Conservation (phyloP, 1,140 invertebrate species). For the Papilio dardanus region DNA sequence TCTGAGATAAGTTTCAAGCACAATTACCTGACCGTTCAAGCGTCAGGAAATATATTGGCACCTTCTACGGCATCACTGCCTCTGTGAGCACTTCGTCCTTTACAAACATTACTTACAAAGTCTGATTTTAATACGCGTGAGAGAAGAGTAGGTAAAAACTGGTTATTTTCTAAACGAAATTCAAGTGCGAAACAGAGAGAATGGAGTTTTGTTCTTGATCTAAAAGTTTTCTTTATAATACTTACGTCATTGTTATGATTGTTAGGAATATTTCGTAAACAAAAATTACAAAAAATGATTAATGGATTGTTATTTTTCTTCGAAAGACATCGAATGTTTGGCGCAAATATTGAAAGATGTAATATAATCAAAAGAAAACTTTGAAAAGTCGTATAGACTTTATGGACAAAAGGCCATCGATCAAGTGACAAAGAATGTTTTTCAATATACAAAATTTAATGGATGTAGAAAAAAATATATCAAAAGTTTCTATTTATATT, state of each 20-base stretch:
- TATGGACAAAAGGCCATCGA: constrained; percentile 80
- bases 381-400: constrained; percentile 70
- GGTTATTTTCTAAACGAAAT: background rate
- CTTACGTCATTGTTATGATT: constrained; percentile 17
- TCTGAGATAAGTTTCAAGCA: constrained; percentile 80
- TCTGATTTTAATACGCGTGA: constrained; percentile 58
- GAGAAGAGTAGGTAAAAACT: constrained; percentile 42
- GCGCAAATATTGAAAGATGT: constrained; percentile 69
- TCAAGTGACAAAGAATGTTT: constrained; percentile 79
- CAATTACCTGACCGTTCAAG: constrained; percentile 81
- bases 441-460: constrained; percentile 78
- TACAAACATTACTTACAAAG: constrained; percentile 63
- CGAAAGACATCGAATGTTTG: constrained; percentile 58
- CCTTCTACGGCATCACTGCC: constrained; percentile 57
- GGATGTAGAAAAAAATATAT: constrained; percentile 55
- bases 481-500: constrained; percentile 40
- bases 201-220: background rate
- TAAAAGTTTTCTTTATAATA: constrained; percentile 15
- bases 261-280: constrained; percentile 18
- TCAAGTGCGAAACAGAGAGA: constrained; percentile 16
- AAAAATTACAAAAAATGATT: constrained; percentile 37
- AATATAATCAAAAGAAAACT: constrained; percentile 79
- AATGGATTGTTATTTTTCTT: constrained; percentile 69
- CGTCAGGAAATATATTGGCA: constrained; percentile 81
- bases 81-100: constrained; percentile 39